These are phyloP conservation scores for Molanna angustata DNA, from an alignment of 2,888 invertebrate species.

Conservation along the genomic window DNA sequence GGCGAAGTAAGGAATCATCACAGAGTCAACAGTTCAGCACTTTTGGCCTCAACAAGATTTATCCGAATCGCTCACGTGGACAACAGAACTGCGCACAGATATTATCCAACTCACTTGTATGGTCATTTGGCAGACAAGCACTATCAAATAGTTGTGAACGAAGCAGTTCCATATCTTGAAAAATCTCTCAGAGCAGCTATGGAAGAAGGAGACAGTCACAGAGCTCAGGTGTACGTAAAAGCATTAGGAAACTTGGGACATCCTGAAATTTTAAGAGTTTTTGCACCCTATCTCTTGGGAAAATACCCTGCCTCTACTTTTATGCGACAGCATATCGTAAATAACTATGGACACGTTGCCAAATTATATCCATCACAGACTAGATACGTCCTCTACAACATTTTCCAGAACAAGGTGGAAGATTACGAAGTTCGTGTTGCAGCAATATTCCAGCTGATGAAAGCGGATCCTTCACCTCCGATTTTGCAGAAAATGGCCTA, in stretches of 20 bases:
- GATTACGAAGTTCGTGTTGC: slow-evolving; percentile 51
- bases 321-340: slow-evolving; percentile 55
- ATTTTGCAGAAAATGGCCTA: slow-evolving; percentile 59
- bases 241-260: slow-evolving; percentile 56
- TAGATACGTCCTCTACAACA: slow-evolving; percentile 52
- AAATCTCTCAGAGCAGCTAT: slow-evolving; percentile 47
- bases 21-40: slow-evolving; percentile 45
- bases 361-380: slow-evolving; percentile 43
- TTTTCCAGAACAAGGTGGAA: slow-evolving; percentile 56
- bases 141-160: slow-evolving; percentile 42
- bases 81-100: slow-evolving; percentile 43
- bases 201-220: slow-evolving; percentile 42
- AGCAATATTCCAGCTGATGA: slow-evolving; percentile 52
- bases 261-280: slow-evolving; percentile 47
- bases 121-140: slow-evolving; percentile 47
- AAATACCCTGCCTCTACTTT: slow-evolving; percentile 45
- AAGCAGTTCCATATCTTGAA: slow-evolving; percentile 51
- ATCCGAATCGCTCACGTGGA: slow-evolving; percentile 49
- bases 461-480: slow-evolving; percentile 48
- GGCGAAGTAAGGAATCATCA: slow-evolving; percentile 42
- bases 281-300: slow-evolving; percentile 58
- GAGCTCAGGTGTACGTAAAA: slow-evolving; percentile 49
- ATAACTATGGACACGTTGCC: slow-evolving; percentile 46
- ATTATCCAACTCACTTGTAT: slow-evolving; percentile 54
- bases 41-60: slow-evolving; percentile 49